phyloP scores from a whole-genome alignment of 2,113 vertebrate species.

The human (Homo sapiens) region GRCh38 chr9:41986001-41986500 shows the following conservation, averaged over 20 bases:
- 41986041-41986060: background rate
- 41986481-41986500: background rate
- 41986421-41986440: background rate
- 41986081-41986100: background rate
- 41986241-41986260: constrained; percentile 83
- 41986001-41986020: background rate
- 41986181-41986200: constrained; percentile 76
- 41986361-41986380: background rate
- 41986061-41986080: background rate
- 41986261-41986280: constrained; percentile 84
- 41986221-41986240: constrained; percentile 84
- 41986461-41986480: background rate
- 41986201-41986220: constrained; percentile 77
- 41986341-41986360: background rate
- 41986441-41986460: background rate
- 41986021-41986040: background rate
- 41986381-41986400: background rate
- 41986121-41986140: background rate
- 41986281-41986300: constrained; percentile 94
- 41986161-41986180: constrained; percentile 91
- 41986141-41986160: background rate
- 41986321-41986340: background rate
- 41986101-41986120: background rate
- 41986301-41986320: constrained; percentile 84
- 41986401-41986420: background rate